phyloP scores from a whole-genome alignment of 2,888 invertebrate genomes.

The Drosophila kanekoi region DNA sequence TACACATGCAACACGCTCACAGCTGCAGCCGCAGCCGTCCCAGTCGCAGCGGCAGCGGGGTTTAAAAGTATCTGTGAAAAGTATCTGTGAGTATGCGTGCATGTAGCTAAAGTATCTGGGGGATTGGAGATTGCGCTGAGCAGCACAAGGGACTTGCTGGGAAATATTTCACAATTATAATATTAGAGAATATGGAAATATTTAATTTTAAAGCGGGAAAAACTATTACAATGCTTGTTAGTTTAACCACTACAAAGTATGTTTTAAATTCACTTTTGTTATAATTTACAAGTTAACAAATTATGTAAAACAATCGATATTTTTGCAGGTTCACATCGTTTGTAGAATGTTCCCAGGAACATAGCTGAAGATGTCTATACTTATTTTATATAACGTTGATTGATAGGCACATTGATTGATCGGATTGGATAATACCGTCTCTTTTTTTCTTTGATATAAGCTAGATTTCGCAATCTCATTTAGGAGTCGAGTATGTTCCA shows the following conservation, averaged over 20 bases:
- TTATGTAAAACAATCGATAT: too few relatives aligned
- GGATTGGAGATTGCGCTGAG: conserved; percentile 15
- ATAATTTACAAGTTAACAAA: too few relatives aligned
- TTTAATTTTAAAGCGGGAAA: background rate
- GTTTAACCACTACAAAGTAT: too few relatives aligned
- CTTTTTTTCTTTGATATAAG: too few relatives aligned
- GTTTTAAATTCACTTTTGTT: too few relatives aligned
- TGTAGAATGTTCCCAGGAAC: too few relatives aligned
- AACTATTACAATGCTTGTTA: too few relatives aligned
- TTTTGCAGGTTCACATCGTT: too few relatives aligned
- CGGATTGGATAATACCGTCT: too few relatives aligned
- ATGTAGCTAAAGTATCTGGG: conserved; percentile 27
- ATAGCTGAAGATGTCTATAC: too few relatives aligned
- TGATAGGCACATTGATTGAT: background rate
- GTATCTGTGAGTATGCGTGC: conserved; percentile 14
- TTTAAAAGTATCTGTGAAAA: conserved; percentile 29
- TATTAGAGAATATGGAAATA: conserved; percentile 7
- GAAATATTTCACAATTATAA: conserved; percentile 18
- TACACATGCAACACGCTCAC: conserved; percentile 60
- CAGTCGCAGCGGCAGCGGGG: conserved; percentile 6
- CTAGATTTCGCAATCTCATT: too few relatives aligned
- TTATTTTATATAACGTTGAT: too few relatives aligned
- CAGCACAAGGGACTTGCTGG: conserved; percentile 24
- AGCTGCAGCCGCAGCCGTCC: conserved; percentile 19
- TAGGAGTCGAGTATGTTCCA: background rate